These are phyloP conservation scores for Dasypogon diadema DNA, from an alignment of 2,888 invertebrate species.

Conservation along the genomic window DNA sequence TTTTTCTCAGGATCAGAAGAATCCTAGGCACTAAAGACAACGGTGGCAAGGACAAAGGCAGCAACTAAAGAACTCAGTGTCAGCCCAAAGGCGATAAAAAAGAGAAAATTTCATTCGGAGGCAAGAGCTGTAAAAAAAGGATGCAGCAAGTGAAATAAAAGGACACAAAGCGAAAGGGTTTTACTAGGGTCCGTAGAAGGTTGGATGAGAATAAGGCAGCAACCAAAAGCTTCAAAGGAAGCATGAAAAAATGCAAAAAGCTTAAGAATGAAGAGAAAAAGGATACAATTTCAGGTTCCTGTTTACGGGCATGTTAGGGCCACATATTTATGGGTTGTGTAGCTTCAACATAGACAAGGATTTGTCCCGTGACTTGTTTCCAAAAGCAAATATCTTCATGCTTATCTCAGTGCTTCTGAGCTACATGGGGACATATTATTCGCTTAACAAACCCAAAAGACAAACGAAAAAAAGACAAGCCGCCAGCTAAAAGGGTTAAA, in stretches of 20 bases:
- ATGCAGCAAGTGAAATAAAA: conserved; percentile 17
- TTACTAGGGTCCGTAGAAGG: conserved; percentile 25
- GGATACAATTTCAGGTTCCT: conserved; percentile 49
- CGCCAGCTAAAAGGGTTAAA: conserved; percentile 49
- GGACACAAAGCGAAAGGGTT: conserved; percentile 49
- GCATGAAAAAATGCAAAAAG: conserved; percentile 51
- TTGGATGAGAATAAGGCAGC: conserved; percentile 16
- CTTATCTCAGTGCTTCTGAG: conserved; percentile 10
- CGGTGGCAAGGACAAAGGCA: conserved; percentile 47
- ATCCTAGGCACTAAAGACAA: conserved; percentile 44
- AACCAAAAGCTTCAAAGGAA: conserved; percentile 50
- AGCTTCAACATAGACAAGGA: conserved; percentile 51
- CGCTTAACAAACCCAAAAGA: conserved; percentile 51
- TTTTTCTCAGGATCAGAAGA: conserved; percentile 37
- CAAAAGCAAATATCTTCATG: conserved; percentile 50
- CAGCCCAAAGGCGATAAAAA: conserved; percentile 52
- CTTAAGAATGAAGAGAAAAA: conserved; percentile 49
- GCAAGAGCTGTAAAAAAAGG: conserved; percentile 47
- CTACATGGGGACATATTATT: conserved; percentile 44
- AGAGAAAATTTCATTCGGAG: conserved; percentile 51
- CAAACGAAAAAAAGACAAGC: conserved; percentile 44
- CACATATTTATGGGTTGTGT: conserved; percentile 51
- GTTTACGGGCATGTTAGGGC: conserved; percentile 45
- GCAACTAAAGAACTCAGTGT: conserved; percentile 50
- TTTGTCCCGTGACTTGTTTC: conserved; percentile 55